phyloP scores from a whole-genome alignment of 2,113 vertebrate genomes.

The Pelecanoides urinatrix region DNA sequence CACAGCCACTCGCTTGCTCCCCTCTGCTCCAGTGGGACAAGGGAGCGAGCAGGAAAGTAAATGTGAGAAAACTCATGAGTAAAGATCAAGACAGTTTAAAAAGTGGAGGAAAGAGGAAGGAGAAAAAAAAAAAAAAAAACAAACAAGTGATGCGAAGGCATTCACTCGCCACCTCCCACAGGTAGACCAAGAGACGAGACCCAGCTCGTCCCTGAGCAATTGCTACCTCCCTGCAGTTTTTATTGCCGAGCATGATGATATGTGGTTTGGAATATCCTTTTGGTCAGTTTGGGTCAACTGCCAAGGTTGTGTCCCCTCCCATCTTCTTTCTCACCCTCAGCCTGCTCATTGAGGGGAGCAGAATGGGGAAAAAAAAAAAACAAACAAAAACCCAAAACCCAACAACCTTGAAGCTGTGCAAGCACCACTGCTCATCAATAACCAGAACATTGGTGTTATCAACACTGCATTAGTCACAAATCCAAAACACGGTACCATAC shows the following conservation, averaged over 20 bases:
- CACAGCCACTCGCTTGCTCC: rapidly evolving
- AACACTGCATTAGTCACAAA: background rate
- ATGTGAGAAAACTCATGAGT: background rate
- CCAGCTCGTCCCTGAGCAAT: background rate
- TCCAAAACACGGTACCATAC: background rate
- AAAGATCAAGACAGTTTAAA: background rate
- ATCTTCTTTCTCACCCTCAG: background rate
- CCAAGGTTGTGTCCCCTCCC: background rate
- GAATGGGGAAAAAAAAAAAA: background rate
- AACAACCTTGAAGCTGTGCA: background rate
- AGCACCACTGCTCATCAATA: background rate
- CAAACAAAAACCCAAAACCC: rapidly evolving
- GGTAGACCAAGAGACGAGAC: background rate
- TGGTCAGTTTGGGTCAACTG: background rate
- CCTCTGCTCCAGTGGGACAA: background rate
- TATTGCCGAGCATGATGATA: background rate
- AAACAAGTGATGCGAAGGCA: background rate
- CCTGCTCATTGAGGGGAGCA: background rate
- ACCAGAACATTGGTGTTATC: background rate
- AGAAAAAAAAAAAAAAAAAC: background rate
- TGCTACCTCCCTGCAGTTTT: background rate
- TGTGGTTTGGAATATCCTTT: background rate
- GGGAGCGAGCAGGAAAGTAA: background rate
- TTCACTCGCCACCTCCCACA: background rate
- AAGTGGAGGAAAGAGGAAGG: background rate